A percentile compares a stretch with the other conserved stretches of the same genome.
Evolutionary conservation across 2,797 vertebrate genomes (phyloP).

Genomic region (Ctenopoma multispine): DNA sequence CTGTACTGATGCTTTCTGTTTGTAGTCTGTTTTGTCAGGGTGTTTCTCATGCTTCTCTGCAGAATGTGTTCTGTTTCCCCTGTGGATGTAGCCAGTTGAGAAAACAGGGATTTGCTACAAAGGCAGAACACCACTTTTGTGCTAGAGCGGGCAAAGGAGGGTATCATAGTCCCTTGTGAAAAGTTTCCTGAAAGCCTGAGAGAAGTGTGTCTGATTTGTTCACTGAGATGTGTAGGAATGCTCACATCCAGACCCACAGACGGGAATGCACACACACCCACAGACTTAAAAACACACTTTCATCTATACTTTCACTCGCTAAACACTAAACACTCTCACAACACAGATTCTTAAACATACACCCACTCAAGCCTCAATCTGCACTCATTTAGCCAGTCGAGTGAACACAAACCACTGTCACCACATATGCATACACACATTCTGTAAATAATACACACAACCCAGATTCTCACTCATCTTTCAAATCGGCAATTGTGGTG

Average conservation of each 20-base stretch:
- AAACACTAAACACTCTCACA: constrained; percentile 36
- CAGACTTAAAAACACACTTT: constrained; percentile 42
- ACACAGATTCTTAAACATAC: constrained; percentile 19
- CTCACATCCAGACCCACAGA: constrained; percentile 32
- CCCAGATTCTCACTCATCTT: constrained; percentile 19
- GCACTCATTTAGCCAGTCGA: constrained; percentile 9
- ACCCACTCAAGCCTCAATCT: constrained; percentile 8
- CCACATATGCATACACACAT: constrained; percentile 6
- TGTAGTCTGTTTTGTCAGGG: constrained; percentile 70
- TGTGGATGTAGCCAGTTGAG: constrained; percentile 53
- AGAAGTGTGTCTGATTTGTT: constrained; percentile 46
- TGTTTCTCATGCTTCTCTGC: constrained; percentile 66
- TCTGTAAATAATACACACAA: constrained; percentile 28
- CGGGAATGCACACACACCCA: not conserved
- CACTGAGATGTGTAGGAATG: constrained; percentile 39
- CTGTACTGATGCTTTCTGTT: constrained; percentile 49
- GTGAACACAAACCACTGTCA: constrained; percentile 28
- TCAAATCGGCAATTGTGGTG: constrained; percentile 35
- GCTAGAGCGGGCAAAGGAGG: constrained; percentile 43
- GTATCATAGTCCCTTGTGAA: constrained; percentile 54
- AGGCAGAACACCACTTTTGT: constrained; percentile 62
- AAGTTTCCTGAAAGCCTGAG: constrained; percentile 58
- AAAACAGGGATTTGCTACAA: constrained; percentile 59
- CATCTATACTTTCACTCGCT: constrained; percentile 29
- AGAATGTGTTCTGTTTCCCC: constrained; percentile 60